Evolutionary conservation across 2,888 invertebrate species (phyloP).

Genomic region (Folsomia candida): DNA sequence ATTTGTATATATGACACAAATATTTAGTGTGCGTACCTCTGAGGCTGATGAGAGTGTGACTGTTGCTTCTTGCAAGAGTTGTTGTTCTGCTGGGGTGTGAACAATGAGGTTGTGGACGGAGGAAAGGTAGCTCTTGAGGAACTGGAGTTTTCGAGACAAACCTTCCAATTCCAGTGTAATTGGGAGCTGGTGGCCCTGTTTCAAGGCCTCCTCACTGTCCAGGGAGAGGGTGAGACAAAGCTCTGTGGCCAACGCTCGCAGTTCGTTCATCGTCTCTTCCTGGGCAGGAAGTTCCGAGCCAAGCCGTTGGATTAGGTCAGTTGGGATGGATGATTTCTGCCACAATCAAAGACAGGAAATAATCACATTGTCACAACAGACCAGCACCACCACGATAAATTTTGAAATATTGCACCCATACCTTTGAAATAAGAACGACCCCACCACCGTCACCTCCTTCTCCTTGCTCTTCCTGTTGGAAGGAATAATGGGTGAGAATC

Average conservation of each 20-base stretch:
- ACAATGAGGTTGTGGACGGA: slow-evolving; percentile 19
- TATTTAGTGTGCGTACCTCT: slow-evolving; percentile 26
- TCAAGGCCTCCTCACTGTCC: not conserved
- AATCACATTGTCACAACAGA: too few species aligned
- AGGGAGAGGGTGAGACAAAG: slow-evolving; percentile 36
- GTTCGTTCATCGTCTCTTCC: slow-evolving; percentile 40
- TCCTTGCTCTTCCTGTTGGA: not conserved
- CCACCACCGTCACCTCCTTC: slow-evolving; percentile 4
- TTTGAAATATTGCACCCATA: too few species aligned
- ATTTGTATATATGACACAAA: too few species aligned
- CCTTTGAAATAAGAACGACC: too few species aligned
- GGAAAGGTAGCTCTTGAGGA: slow-evolving; percentile 32
- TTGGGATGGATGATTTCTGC: not conserved
- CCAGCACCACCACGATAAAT: too few species aligned
- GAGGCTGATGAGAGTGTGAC: slow-evolving; percentile 29
- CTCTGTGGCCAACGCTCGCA: slow-evolving; percentile 34
- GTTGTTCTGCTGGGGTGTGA: slow-evolving; percentile 4
- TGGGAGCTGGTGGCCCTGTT: slow-evolving; percentile 20
- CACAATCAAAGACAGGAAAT: too few species aligned
- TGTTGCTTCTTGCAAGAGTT: slow-evolving; percentile 31
- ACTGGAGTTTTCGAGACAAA: slow-evolving; percentile 35
- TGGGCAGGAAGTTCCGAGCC: slow-evolving; percentile 26
- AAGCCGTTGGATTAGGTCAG: slow-evolving; percentile 24
- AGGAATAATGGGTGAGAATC: slow-evolving; percentile 5
- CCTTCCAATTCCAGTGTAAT: slow-evolving; percentile 39